Conservation (phyloP, 2,888 invertebrate genomes). For the Cerceris ruficornis region DNA sequence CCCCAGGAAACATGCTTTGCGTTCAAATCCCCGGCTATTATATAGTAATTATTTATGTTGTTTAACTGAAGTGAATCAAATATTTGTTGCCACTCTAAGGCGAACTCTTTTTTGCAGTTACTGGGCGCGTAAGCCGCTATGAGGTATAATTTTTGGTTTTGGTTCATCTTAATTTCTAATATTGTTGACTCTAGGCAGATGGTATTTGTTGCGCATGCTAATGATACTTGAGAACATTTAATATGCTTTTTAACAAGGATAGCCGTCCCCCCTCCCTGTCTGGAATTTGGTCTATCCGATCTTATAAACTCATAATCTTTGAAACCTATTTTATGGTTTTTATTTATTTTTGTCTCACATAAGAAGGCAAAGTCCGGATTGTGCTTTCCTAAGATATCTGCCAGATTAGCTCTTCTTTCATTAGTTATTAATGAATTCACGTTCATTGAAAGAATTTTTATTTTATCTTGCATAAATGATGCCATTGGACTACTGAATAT, state of each 20-base stretch:
- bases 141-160: not conserved
- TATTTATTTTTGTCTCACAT: not conserved
- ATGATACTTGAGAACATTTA: no score
- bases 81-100: not conserved
- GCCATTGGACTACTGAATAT: not conserved
- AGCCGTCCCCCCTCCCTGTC: not conserved
- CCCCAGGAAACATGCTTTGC: not conserved
- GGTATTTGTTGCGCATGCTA: not conserved
- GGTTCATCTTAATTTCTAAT: not conserved
- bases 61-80: not conserved
- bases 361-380: not conserved
- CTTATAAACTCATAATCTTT: not conserved
- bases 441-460: slow-evolving; percentile 50
- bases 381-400: not conserved
- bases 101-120: slow-evolving; percentile 3
- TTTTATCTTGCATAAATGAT: not conserved
- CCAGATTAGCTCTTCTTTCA: not conserved
- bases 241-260: no score
- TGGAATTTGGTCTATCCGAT: not conserved
- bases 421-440: slow-evolving; percentile 48
- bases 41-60: not conserved
- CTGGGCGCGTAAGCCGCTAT: slow-evolving; percentile 5
- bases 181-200: not conserved
- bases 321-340: not conserved
- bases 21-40: not conserved